Conservation (phyloP, 2,797 vertebrate genomes). For the Pelodytes ibericus region DNA sequence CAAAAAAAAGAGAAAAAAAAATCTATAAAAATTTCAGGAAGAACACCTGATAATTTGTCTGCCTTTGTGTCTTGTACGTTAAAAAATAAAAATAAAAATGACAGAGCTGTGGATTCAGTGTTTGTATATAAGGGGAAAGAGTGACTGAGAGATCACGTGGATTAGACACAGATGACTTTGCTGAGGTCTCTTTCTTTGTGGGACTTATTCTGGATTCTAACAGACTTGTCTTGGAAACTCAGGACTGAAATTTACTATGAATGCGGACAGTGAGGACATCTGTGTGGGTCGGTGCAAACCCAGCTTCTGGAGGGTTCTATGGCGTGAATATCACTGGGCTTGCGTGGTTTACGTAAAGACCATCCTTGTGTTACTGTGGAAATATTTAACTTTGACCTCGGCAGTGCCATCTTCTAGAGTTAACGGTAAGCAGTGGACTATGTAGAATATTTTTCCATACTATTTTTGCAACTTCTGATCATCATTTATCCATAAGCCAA, state of each 20-base stretch:
- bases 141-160: background rate
- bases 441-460: background rate
- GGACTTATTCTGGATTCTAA: conserved; percentile 36
- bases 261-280: conserved; percentile 48
- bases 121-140: conserved; percentile 67
- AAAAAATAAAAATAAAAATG: conserved; percentile 44
- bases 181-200: conserved; percentile 30
- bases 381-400: conserved; percentile 35
- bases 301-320: conserved; percentile 34
- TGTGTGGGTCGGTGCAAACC: conserved; percentile 22
- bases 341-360: conserved; percentile 22
- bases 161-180: conserved; percentile 31
- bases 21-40: conserved; percentile 61
- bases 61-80: conserved; percentile 58
- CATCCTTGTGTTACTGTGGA: conserved; percentile 36
- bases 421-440: conserved; percentile 42
- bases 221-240: conserved; percentile 48
- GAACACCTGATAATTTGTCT: conserved; percentile 71
- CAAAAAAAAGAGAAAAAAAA: conserved; percentile 70
- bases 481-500: too few species aligned
- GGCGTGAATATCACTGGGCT: conserved; percentile 42
- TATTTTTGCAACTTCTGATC: too few species aligned
- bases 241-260: conserved; percentile 15
- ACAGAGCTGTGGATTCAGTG: conserved; percentile 65
- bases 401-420: conserved; percentile 25